Conservation (phyloP, 2,888 invertebrate genomes). For the Apeira syringaria region DNA sequence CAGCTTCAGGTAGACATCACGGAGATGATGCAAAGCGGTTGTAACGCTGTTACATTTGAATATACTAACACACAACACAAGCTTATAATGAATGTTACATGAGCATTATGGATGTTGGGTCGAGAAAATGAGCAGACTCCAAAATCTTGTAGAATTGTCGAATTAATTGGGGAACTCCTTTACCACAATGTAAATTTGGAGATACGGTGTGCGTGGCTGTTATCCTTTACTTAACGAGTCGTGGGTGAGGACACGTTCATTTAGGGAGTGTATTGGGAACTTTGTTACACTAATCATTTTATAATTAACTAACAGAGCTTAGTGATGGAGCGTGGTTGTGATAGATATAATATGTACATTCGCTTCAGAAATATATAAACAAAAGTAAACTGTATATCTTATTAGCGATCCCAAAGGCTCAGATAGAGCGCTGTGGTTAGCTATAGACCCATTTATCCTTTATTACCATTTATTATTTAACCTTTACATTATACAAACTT, state of each 20-base stretch:
- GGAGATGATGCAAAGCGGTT: conserved; percentile 32
- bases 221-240: conserved; percentile 8
- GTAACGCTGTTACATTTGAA: conserved; percentile 43
- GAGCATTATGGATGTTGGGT: conserved; percentile 52
- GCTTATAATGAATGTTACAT: conserved; percentile 59
- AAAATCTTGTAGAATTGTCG: conserved; percentile 37
- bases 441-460: too few species aligned
- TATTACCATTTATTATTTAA: too few species aligned
- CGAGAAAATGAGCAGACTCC: conserved; percentile 45
- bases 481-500: too few species aligned
- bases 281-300: too few species aligned
- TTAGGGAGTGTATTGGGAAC: too few species aligned
- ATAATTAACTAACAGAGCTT: too few species aligned
- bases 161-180: conserved; percentile 39
- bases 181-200: conserved; percentile 42
- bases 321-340: too few species aligned
- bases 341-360: too few species aligned
- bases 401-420: too few species aligned
- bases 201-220: conserved; percentile 18
- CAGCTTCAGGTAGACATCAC: conserved; percentile 24
- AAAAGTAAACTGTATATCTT: too few species aligned
- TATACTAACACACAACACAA: conserved; percentile 39
- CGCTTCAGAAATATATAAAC: too few species aligned
- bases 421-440: too few species aligned
- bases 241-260: background rate